Evolutionary conservation across 2,888 invertebrate species (phyloP), one percentile per base, ranked within the genome.

Genomic region (Drosophila infuscata): DNA sequence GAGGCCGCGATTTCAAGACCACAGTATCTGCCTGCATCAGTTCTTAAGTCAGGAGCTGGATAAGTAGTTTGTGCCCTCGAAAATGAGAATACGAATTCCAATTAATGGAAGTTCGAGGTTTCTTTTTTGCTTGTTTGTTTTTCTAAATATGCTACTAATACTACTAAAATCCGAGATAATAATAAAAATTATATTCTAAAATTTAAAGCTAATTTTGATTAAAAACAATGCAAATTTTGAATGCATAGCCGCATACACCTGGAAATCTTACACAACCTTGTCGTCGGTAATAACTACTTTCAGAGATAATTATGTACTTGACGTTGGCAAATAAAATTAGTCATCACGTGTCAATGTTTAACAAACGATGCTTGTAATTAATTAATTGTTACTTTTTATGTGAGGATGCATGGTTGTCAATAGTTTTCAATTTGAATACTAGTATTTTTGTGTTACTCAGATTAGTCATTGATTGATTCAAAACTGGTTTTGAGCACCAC

Each of bases 1-100:
- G 51, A 65, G 53, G n/a, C 35, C 52, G n/a, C 2, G 8, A 2
- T 15, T 25, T 2, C 3, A 0, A 0, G 30, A 9, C 54, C 76
- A 8, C 51, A 46, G 1, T 59, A 62, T 3, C 35, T 72, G 11
- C 11, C 51, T 2, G 6, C 43, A 11, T 0, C 35, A 20, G 33
- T 49, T 12, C 54, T 83, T 0, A 81, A 83, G 41, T 9, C 81
- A 8, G 3, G 36, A 17, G 54, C 30, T 33, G 88, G 85, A 3
- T 81, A 56, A 57, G n/a, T 30, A 33, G 9, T 32, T 30, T 57
- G 15, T 20, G 4, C 1, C 2, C 30, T 15, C 3, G 30, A 9
- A 30, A 25, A 56, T 29, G 8, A 4, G 29, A 30, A 57, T 0
- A 6, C 35, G 12, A 53, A 3, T 35, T 12, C 20, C 20, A 25